phyloP scores from a whole-genome alignment of 2,797 vertebrate genomes.

The Spinus olivaceus region DNA sequence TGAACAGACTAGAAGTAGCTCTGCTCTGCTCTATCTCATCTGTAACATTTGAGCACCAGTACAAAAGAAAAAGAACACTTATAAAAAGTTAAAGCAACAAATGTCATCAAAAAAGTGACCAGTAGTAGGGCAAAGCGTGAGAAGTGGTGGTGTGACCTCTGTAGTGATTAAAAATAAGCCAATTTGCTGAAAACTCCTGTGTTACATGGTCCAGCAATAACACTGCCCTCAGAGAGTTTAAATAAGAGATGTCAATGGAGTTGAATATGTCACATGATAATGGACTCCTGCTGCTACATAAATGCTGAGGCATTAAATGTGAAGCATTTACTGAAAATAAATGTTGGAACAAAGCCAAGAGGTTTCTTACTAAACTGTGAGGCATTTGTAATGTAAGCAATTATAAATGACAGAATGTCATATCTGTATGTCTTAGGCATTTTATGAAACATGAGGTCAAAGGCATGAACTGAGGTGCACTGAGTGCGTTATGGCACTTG shows the following conservation, averaged over 20 bases:
- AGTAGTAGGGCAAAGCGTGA: neutral
- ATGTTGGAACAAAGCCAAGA: slow-evolving; percentile 24
- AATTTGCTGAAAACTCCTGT: slow-evolving; percentile 6
- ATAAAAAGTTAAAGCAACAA: neutral
- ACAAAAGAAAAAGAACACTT: neutral
- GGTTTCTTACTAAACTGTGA: slow-evolving; percentile 8
- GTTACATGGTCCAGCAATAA: neutral
- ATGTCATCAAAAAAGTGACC: neutral
- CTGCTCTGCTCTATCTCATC: neutral
- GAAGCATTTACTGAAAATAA: slow-evolving; percentile 18
- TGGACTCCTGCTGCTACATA: slow-evolving; percentile 11
- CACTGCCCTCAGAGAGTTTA: neutral
- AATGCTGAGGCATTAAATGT: slow-evolving; percentile 22
- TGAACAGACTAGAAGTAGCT: neutral
- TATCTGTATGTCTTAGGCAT: slow-evolving; percentile 27
- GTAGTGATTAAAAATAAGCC: neutral
- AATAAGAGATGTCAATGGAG: slow-evolving; percentile 18
- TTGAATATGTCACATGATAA: neutral
- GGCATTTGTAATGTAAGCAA: slow-evolving; percentile 1
- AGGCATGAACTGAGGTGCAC: neutral
- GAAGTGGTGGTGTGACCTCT: neutral
- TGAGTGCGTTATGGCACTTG: neutral
- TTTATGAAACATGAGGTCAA: slow-evolving; percentile 24
- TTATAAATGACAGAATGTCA: slow-evolving; percentile 37
- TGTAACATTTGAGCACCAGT: neutral